Conservation (phyloP, 1,140 invertebrate genomes). For the Akabosia matsudoensis region DNA sequence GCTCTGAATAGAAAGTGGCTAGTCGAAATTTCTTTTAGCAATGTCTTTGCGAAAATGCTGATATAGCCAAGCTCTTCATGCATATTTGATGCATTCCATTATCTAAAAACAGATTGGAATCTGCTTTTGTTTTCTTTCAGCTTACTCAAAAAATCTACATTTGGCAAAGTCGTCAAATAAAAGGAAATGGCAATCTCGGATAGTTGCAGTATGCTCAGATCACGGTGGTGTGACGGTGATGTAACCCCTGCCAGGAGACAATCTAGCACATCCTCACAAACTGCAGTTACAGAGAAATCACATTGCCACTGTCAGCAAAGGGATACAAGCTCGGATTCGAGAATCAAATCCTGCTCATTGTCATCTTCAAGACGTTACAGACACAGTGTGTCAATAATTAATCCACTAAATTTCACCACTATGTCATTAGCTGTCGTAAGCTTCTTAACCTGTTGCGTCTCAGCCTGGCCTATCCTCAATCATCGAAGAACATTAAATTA, state of each 20-base stretch:
- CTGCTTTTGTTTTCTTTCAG: not conserved
- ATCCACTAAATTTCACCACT: not conserved
- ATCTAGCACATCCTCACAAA: not conserved
- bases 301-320: not conserved
- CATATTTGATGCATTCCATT: not conserved
- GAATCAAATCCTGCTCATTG: not conserved
- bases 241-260: not conserved
- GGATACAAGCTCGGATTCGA: too few relatives aligned
- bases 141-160: not conserved
- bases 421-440: constrained; percentile 3
- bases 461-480: constrained; percentile 19
- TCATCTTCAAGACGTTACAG: too few relatives aligned
- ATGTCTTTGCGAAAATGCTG: not conserved
- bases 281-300: not conserved
- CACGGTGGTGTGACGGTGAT: not conserved
- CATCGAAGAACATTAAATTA: constrained; percentile 32
- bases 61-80: not conserved
- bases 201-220: not conserved
- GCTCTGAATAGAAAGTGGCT: too few relatives aligned
- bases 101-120: not conserved
- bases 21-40: not conserved
- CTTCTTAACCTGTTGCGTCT: constrained; percentile 31
- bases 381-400: not conserved
- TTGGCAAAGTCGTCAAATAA: not conserved
- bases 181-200: not conserved